A percentile compares a stretch with the other conserved stretches of the same genome.
phyloP scores from a whole-genome alignment of 2,113 vertebrate species.

The Oophaga pumilio region DNA sequence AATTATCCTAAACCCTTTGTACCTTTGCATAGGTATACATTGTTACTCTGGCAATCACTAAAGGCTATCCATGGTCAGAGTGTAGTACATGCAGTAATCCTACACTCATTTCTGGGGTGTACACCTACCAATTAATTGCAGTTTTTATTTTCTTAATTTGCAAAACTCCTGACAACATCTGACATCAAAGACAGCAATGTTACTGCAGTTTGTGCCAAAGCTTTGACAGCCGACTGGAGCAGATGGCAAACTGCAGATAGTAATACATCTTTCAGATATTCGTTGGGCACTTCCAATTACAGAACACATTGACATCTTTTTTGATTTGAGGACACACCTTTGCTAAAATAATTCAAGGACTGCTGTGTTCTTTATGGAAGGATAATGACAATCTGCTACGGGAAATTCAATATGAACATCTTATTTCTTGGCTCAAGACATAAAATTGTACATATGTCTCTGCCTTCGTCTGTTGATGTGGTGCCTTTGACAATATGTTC shows the following conservation, averaged over 20 bases:
- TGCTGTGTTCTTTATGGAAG: constrained; percentile 1
- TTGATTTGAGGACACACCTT: constrained; percentile 40
- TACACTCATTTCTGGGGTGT: background rate
- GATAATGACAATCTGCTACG: constrained; percentile 2
- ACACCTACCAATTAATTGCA: constrained; percentile 43
- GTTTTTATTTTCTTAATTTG: background rate
- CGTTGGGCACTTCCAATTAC: constrained; percentile 22
- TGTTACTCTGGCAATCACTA: background rate
- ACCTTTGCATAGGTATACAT: background rate
- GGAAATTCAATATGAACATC: constrained; percentile 9
- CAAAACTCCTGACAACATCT: constrained; percentile 34
- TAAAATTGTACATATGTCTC: background rate
- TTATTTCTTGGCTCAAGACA: constrained; percentile 1
- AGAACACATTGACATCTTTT: constrained; percentile 24
- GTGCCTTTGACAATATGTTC: background rate
- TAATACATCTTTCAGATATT: constrained; percentile 6
- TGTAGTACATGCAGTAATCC: background rate
- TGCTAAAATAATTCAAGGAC: background rate
- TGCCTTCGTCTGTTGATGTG: background rate
- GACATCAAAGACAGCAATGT: constrained; percentile 36
- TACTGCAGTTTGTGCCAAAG: constrained; percentile 38
- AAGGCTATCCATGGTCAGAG: background rate
- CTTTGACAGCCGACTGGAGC: constrained; percentile 43
- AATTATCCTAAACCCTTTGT: background rate
- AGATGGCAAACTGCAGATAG: constrained; percentile 37